Conservation (phyloP, 2,888 invertebrate species). For the Silvanus unidentatus region DNA sequence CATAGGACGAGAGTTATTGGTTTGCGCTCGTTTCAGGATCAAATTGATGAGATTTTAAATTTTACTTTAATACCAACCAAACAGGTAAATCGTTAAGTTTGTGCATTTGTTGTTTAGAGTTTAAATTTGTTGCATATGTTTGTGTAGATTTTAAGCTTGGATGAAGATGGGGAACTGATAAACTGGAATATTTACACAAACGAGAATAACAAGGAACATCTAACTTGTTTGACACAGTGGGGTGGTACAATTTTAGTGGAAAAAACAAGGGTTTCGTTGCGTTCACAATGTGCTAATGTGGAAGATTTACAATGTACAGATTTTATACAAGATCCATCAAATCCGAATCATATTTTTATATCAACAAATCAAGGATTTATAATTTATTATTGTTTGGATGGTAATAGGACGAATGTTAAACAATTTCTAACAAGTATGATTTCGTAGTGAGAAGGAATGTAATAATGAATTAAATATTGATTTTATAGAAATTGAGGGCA, state of each 20-base stretch:
- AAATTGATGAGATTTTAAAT: constrained; percentile 1
- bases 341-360: constrained; percentile 47
- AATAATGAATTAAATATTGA: too few relatives aligned
- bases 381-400: constrained; percentile 41
- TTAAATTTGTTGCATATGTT: constrained; percentile 3
- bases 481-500: not conserved
- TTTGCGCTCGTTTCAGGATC: constrained; percentile 13
- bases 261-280: constrained; percentile 42
- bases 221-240: constrained; percentile 42
- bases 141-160: constrained; percentile 49
- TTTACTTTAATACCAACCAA: constrained; percentile 10
- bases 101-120: constrained; percentile 1
- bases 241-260: constrained; percentile 45
- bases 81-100: constrained; percentile 14
- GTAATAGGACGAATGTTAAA: constrained; percentile 34
- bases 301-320: constrained; percentile 41
- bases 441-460: too few relatives aligned
- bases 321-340: constrained; percentile 43
- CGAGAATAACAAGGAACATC: constrained; percentile 9
- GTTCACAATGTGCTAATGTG: constrained; percentile 31
- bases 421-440: constrained; percentile 35
- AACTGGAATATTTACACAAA: constrained; percentile 49
- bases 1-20: constrained; percentile 30
- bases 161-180: constrained; percentile 47
- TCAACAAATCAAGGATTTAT: constrained; percentile 48